Percentiles rank a stretch among this genome's conserved stretches.
Evolutionary conservation across 1,140 invertebrate genomes (phyloP).

Genomic region (Conus betulinus): DNA sequence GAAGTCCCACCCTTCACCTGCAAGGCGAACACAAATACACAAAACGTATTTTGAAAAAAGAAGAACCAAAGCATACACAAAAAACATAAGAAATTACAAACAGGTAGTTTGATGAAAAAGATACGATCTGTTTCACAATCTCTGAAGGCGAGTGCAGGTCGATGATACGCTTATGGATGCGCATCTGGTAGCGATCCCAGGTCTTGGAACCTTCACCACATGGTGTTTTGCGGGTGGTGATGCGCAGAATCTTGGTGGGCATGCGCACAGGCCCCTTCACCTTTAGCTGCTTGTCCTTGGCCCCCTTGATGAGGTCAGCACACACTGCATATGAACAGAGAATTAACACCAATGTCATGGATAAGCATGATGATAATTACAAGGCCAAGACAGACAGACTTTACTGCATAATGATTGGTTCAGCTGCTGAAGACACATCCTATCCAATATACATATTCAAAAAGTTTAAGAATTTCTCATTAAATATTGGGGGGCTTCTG

Average conservation of each 20-base stretch:
- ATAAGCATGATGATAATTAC: neutral
- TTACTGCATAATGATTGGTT: neutral
- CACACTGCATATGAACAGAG: constrained; percentile 84
- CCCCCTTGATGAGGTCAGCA: constrained; percentile 93
- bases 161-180: constrained; percentile 99
- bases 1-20: too few relatives aligned
- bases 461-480: too few relatives aligned
- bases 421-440: neutral
- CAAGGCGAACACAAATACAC: too few relatives aligned
- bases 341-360: neutral
- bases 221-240: constrained; percentile 99
- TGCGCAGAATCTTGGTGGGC: constrained; percentile 95
- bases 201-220: constrained; percentile 99
- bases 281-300: constrained; percentile 96
- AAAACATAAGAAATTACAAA: too few relatives aligned
- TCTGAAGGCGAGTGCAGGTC: constrained; percentile 98
- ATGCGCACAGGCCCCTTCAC: constrained; percentile 98
- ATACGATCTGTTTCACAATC: constrained; percentile 97
- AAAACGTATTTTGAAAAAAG: too few relatives aligned
- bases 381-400: neutral
- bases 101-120: constrained; percentile 51
- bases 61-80: too few relatives aligned
- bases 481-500: too few relatives aligned
- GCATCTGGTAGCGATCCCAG: constrained; percentile 98
- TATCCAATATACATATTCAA: too few relatives aligned